phyloP scores from a whole-genome alignment of 1,140 invertebrate genomes.

The Triops cancriformis region DNA sequence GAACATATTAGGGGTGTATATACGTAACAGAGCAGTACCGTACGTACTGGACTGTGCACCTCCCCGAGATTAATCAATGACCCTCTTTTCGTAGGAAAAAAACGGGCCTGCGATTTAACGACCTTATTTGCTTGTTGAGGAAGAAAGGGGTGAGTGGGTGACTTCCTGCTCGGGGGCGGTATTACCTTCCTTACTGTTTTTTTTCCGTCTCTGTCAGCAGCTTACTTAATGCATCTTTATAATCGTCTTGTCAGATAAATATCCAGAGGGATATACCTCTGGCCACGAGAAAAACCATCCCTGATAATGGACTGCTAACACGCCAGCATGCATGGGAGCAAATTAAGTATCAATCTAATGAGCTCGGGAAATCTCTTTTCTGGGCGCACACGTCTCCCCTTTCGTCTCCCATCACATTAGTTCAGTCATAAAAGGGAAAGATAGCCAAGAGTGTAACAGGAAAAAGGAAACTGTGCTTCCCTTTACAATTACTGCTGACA shows the following conservation, averaged over 20 bases:
- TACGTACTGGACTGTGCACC: background rate
- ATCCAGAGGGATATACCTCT: background rate
- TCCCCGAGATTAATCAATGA: background rate
- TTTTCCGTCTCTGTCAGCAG: background rate
- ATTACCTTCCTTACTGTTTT: background rate
- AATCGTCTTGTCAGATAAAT: background rate
- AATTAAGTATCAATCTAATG: constrained; percentile 10
- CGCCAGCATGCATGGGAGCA: background rate
- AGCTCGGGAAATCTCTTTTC: background rate
- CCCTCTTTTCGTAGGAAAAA: background rate
- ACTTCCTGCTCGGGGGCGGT: background rate
- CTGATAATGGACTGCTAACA: background rate
- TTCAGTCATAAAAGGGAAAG: constrained; percentile 10
- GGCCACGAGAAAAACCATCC: no score
- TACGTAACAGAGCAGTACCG: background rate
- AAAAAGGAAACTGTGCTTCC: constrained; percentile 10
- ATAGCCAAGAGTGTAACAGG: background rate
- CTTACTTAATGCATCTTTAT: background rate
- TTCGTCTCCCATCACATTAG: constrained; percentile 4
- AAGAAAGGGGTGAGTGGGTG: background rate
- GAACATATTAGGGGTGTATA: no score
- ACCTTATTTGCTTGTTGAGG: background rate
- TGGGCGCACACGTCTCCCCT: background rate
- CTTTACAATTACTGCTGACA: constrained; percentile 13
- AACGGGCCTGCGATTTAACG: background rate